A percentile compares a stretch with the other conserved stretches of the same genome.
phyloP scores from a whole-genome alignment of 2,797 vertebrate species.

The Apogon hyalosoma region DNA sequence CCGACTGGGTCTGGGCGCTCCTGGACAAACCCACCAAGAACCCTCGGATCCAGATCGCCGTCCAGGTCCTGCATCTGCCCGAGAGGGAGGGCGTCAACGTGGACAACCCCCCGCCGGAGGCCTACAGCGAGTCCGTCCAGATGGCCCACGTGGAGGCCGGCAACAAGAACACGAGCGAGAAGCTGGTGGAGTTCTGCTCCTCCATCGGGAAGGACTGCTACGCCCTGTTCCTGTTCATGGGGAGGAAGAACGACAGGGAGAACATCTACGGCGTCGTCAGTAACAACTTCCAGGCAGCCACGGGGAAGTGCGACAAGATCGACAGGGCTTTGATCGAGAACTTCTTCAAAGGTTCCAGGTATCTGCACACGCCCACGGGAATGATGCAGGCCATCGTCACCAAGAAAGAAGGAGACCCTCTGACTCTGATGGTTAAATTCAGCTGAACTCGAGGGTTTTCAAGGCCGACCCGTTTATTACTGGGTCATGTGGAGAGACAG shows the following conservation, averaged over 20 bases:
- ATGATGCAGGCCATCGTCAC: slow-evolving; percentile 79
- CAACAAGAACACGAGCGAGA: slow-evolving; percentile 68
- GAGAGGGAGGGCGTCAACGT: slow-evolving; percentile 39
- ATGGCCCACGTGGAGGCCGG: slow-evolving; percentile 71
- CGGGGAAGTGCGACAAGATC: slow-evolving; percentile 73
- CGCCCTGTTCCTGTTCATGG: slow-evolving; percentile 83
- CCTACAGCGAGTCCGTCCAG: slow-evolving; percentile 64
- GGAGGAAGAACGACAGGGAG: slow-evolving; percentile 67
- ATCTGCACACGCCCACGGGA: slow-evolving; percentile 72
- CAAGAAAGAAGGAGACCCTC: slow-evolving; percentile 62
- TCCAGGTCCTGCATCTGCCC: slow-evolving; percentile 75
- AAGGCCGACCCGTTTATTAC: too few relatives aligned
- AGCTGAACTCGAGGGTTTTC: slow-evolving; percentile 58
- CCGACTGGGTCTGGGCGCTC: slow-evolving; percentile 85
- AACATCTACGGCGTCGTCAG: slow-evolving; percentile 83
- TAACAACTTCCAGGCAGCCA: slow-evolving; percentile 80
- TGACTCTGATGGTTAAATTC: slow-evolving; percentile 84
- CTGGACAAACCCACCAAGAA: slow-evolving; percentile 77
- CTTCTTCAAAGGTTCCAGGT: slow-evolving; percentile 80
- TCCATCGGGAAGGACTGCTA: slow-evolving; percentile 84
- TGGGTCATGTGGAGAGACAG: too few relatives aligned
- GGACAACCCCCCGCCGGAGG: not conserved
- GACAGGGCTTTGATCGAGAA: slow-evolving; percentile 77
- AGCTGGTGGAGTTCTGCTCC: slow-evolving; percentile 81
- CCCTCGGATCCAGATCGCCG: slow-evolving; percentile 79